These are phyloP conservation scores for Gallinago stenura DNA, from an alignment of 2,797 vertebrate genomes.

Conservation along the genomic window DNA sequence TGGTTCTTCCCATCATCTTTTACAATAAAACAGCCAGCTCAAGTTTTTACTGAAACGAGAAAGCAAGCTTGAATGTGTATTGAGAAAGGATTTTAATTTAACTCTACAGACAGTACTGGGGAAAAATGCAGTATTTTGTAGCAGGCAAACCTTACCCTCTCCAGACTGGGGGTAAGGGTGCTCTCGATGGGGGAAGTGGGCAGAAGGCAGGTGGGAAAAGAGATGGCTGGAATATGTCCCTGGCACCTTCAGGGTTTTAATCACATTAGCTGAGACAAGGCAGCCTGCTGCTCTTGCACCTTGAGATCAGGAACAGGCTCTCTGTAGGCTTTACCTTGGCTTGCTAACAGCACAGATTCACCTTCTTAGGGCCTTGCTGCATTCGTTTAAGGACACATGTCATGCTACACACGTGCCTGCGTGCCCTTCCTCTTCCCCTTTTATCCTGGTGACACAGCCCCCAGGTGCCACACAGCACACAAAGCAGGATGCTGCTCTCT, in stretches of 20 bases:
- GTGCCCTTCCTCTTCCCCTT: neutral
- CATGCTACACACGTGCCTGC: neutral
- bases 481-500: neutral
- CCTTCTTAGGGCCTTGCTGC: neutral
- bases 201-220: neutral
- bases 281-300: neutral
- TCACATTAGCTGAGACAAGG: neutral
- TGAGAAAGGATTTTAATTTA: conserved; percentile 2
- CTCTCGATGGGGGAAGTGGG: neutral
- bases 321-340: neutral
- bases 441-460: neutral
- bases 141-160: neutral
- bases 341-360: neutral
- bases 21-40: neutral
- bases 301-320: neutral
- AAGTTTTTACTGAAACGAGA: neutral
- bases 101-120: neutral
- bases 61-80: neutral
- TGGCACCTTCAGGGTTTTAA: neutral
- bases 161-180: neutral
- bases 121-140: neutral
- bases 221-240: neutral
- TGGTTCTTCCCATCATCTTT: neutral
- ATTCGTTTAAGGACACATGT: neutral
- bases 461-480: rapidly evolving